A percentile compares a stretch with the other conserved stretches of the same genome.
Conservation (phyloP, 1,140 invertebrate species). For the Hylaeus volcanicus region DNA sequence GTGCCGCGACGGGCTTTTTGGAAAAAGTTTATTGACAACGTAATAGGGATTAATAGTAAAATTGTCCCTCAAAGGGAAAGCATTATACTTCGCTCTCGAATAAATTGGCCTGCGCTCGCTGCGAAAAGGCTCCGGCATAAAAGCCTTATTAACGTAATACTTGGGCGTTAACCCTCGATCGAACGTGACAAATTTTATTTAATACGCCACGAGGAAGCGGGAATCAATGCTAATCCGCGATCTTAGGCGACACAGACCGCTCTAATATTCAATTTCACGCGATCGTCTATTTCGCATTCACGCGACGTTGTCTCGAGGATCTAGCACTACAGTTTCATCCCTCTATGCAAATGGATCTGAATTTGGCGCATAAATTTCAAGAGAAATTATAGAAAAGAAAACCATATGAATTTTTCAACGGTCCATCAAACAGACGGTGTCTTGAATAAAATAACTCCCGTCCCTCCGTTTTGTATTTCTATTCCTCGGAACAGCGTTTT, state of each 20-base stretch:
- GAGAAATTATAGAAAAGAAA: too few species aligned
- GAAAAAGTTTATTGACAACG: constrained; percentile 52
- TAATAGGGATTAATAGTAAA: constrained; percentile 64
- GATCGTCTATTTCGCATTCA: too few species aligned
- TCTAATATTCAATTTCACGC: too few species aligned
- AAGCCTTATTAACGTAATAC: constrained; percentile 60
- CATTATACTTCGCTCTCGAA: constrained; percentile 55
- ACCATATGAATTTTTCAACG: too few species aligned
- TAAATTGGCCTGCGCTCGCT: constrained; percentile 48
- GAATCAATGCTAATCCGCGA: background rate
- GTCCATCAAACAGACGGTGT: too few species aligned
- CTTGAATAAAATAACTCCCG: too few species aligned
- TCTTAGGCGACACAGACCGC: background rate
- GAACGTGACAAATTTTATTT: constrained; percentile 26
- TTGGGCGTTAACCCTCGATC: constrained; percentile 30
- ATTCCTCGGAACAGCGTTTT: background rate
- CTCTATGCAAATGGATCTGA: too few species aligned
- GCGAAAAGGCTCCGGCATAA: constrained; percentile 47
- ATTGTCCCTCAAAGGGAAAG: constrained; percentile 54
- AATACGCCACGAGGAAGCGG: background rate
- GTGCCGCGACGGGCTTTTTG: constrained; percentile 36
- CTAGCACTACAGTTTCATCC: too few species aligned
- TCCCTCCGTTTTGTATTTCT: background rate
- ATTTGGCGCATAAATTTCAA: too few species aligned
- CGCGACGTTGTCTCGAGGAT: too few species aligned